Evolutionary conservation across 2,113 vertebrate genomes (phyloP), one percentile per base, ranked within the genome.

Genomic region (Cebidichthys violaceus): DNA sequence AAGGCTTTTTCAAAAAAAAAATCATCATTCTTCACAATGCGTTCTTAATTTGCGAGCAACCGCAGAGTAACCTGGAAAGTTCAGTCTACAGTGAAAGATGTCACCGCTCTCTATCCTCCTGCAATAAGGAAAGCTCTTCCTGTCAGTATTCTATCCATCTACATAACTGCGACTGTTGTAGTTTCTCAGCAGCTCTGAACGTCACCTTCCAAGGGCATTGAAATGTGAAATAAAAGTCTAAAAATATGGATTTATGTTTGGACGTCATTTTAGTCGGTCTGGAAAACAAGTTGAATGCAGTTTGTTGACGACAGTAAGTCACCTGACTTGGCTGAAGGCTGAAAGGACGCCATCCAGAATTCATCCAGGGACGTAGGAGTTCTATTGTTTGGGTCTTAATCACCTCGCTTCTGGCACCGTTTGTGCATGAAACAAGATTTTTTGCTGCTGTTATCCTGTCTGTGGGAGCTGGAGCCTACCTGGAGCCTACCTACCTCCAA

Each of bases 151-250:
- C 27, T n/a, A 50, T 62, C 54, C 60, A 43, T 45, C 52, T 59
- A 35, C n/a, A 41, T 47, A 20, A 75, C 33, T 69, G 20, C 4
- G 61, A 89, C 87, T 87, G 84, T 88, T 90, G 59, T 72, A 67
- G 35, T 67, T 57, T 59, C 59, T 47, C 50, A 72, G 79, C 78
- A 80, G 81, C 41, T 61, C 64, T 69, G 68, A 72, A 75, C 76
- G 47, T 88, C 79, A 77, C 65, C 62, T 75, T 66, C 70, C 20
- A 79, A 76, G 47, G 60, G 84, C 83, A 82, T 76, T 77, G 37
- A 87, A 84, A 86, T 89, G 83, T 87, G 83, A 90, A 93, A 91
- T 92, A 90, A 91, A 92, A 60, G n/a, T 80, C 10, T 81, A 27
- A 76, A 77, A 77, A 62, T 41, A 29, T 29, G 1, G 0, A 17